phyloP scores from a whole-genome alignment of 2,888 invertebrate species.

The Brassicogethes aeneus region DNA sequence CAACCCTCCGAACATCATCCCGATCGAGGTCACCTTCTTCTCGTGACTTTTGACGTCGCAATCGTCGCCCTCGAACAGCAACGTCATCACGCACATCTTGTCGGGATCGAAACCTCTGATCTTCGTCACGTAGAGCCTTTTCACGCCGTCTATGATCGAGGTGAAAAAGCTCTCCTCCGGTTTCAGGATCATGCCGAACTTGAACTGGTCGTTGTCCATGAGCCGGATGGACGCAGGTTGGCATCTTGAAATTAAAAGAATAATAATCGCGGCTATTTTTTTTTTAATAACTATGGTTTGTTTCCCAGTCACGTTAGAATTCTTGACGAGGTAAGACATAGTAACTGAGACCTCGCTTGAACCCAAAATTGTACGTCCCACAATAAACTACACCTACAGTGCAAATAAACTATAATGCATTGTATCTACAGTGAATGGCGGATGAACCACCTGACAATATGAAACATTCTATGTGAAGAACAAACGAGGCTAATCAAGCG shows the following conservation, averaged over 20 bases:
- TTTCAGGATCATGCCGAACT: constrained; percentile 78
- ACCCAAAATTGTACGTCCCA: too few species aligned
- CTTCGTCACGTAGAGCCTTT: constrained; percentile 78
- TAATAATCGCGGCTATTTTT: too few species aligned
- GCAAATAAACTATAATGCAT: too few species aligned
- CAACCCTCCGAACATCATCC: constrained; percentile 67
- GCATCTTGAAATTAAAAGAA: constrained; percentile 39
- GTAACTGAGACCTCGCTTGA: too few species aligned
- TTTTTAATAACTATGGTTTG: too few species aligned
- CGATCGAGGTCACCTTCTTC: constrained; percentile 70
- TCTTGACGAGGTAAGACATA: too few species aligned
- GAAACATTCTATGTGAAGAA: too few species aligned
- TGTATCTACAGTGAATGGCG: too few species aligned
- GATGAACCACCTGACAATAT: too few species aligned
- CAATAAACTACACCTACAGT: too few species aligned
- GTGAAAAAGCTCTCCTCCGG: constrained; percentile 54
- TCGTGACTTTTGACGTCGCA: constrained; percentile 70
- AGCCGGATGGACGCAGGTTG: constrained; percentile 94
- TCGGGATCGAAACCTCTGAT: constrained; percentile 78
- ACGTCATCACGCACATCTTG: constrained; percentile 82
- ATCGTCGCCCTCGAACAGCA: constrained; percentile 80
- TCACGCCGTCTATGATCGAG: constrained; percentile 67
- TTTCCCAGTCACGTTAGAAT: too few species aligned
- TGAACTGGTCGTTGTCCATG: constrained; percentile 97
- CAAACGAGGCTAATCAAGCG: too few species aligned